These are phyloP conservation scores for Ceratothoa steindachneri DNA, from an alignment of 2,888 invertebrate genomes.

Conservation along the genomic window DNA sequence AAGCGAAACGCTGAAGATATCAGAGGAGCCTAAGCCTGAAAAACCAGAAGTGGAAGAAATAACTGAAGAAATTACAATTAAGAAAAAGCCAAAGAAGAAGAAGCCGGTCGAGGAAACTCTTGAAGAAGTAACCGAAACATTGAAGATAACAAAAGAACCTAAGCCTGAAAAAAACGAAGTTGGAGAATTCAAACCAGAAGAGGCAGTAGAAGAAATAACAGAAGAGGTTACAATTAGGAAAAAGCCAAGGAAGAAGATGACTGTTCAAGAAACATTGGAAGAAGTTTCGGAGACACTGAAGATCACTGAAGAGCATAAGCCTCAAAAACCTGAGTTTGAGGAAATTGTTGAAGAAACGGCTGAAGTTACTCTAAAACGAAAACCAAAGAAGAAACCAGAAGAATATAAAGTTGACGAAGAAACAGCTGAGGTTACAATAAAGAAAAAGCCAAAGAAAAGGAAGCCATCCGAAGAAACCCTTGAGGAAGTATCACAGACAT, in stretches of 20 bases:
- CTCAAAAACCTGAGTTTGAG: slow-evolving; percentile 44
- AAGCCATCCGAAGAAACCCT: slow-evolving; percentile 52
- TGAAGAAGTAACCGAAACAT: slow-evolving; percentile 61
- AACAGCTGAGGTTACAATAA: slow-evolving; percentile 62
- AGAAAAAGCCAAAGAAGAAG: slow-evolving; percentile 22
- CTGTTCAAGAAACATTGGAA: slow-evolving; percentile 23
- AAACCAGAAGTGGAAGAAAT: slow-evolving; percentile 49
- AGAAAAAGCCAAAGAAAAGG: slow-evolving; percentile 63
- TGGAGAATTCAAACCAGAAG: background rate
- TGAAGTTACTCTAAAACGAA: slow-evolving; percentile 49
- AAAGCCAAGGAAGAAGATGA: slow-evolving; percentile 49
- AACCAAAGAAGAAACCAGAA: slow-evolving; percentile 49
- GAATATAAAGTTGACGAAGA: slow-evolving; percentile 67
- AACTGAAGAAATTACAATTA: slow-evolving; percentile 21
- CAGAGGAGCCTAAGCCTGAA: slow-evolving; percentile 54
- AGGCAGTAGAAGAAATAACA: slow-evolving; percentile 49
- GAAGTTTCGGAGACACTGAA: slow-evolving; percentile 50
- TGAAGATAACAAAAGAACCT: slow-evolving; percentile 62
- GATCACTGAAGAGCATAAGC: slow-evolving; percentile 45
- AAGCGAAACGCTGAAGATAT: slow-evolving; percentile 60
- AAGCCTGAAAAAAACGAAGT: slow-evolving; percentile 51
- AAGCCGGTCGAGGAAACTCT: slow-evolving; percentile 2
- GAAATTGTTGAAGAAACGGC: slow-evolving; percentile 52
- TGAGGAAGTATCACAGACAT: slow-evolving; percentile 11
- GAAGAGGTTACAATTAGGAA: slow-evolving; percentile 51